Base-by-base conservation (phyloP, 2,888 invertebrate genomes). In the Nephrocerus scutellatus region DNA sequence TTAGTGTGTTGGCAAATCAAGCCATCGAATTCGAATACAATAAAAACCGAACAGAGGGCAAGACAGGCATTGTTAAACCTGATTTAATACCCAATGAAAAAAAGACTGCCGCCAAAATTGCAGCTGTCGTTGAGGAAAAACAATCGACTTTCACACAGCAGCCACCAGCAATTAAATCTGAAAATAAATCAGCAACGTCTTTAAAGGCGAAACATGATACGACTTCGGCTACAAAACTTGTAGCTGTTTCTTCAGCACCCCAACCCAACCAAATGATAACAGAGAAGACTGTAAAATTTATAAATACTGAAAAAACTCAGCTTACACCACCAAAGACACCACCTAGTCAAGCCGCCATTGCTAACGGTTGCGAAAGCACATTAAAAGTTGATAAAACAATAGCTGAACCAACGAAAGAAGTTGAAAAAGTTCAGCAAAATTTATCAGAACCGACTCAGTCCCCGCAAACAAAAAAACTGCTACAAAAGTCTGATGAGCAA, bases 11-110 rank as follows among this genome's bases (percentile, higher is more conserved):
- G 10, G 69, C 68, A 3, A 60, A 57, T 47, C 69, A 69, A 44
- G 68, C 69, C 4, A 63, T 57, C 2, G 68, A 69, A 49, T 68
- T 63, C 37, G 65, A 63, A 36, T 56, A 55, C 21, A 63, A 61
- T 38, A 66, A 61, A 46, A 61, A 57, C 50, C 61, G 59, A 21
- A 58, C 57, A 2, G 67, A 68, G 41, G 57, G 59, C 7, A 66
- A 66, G 42, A 48, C 56, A 1, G 55, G 54, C 6, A 47, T 55
- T 7, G 50, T 54, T 0, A 67, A 67, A 31, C 61, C 60, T 10
- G 68, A 67, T 41, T 47, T 62, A 28, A 57, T 62, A 40, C 55
- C 58, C 13, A 59, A 54, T n/a, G 52, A 56, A 8, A 49, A 52
- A 16, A 16, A 12, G 23, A 12, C 6, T 5, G 29, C 20, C 3